phyloP scores from a whole-genome alignment of 2,113 vertebrate species.

The Saguinus imperator region DNA sequence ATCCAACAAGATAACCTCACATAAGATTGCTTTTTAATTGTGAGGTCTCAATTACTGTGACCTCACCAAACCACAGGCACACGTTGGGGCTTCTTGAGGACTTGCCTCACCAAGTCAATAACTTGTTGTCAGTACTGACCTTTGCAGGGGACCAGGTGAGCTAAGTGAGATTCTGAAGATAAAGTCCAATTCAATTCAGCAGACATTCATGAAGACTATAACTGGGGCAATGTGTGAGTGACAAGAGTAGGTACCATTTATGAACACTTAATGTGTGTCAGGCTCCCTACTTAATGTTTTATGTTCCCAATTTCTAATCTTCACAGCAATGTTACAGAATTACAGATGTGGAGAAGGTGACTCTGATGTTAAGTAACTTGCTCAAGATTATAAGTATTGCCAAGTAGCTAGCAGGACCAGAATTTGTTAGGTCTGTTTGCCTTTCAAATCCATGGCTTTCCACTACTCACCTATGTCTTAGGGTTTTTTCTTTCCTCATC shows the following conservation, averaged over 20 bases:
- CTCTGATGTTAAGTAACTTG: neutral
- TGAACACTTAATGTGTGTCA: neutral
- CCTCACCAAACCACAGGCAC: neutral
- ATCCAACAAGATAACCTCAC: slow-evolving; percentile 46
- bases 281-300: neutral
- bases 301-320: neutral
- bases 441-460: neutral
- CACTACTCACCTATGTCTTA: neutral
- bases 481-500: slow-evolving; percentile 3
- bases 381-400: neutral
- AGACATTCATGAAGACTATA: neutral
- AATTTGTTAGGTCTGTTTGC: neutral
- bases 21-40: slow-evolving; percentile 54
- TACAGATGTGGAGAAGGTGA: neutral
- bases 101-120: neutral
- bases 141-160: neutral
- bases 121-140: neutral
- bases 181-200: slow-evolving; percentile 1
- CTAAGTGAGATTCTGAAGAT: neutral
- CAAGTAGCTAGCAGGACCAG: neutral
- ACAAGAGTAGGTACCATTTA: neutral
- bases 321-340: neutral
- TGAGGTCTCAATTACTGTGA: slow-evolving; percentile 17
- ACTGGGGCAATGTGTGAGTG: neutral
- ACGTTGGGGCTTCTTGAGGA: neutral